phyloP scores from a whole-genome alignment of 1,140 invertebrate species.

The Drosophila nigromelanica region DNA sequence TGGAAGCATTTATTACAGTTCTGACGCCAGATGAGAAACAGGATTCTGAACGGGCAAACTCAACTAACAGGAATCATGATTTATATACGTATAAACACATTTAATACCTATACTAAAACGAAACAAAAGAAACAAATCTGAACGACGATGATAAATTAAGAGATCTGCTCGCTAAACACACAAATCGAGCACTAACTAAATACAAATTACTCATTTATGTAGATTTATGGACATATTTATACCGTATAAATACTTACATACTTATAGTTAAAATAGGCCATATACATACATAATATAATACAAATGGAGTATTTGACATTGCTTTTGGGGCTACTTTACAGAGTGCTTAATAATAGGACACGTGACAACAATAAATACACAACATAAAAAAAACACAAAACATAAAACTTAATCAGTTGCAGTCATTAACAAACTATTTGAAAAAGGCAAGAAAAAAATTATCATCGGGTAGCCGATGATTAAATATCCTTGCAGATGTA shows the following conservation, averaged over 20 bases:
- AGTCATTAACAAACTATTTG: conserved; percentile 3
- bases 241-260: conserved; percentile 9
- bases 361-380: conserved; percentile 39
- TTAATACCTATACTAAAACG: conserved; percentile 10
- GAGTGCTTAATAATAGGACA: conserved; percentile 64
- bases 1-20: conserved; percentile 35
- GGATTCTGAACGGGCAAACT: not conserved
- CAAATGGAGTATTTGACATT: conserved; percentile 10
- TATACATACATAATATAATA: conserved; percentile 15
- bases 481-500: conserved; percentile 1
- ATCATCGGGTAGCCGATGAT: not conserved
- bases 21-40: conserved; percentile 16
- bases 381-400: conserved; percentile 40
- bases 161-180: conserved; percentile 42
- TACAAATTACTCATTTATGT: not conserved
- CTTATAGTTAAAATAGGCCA: conserved; percentile 26
- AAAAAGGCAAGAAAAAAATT: not conserved
- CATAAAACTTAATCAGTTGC: conserved; percentile 12
- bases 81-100: conserved; percentile 26
- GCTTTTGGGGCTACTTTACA: conserved; percentile 29
- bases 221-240: not conserved
- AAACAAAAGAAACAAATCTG: conserved; percentile 13
- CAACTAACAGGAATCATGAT: conserved; percentile 49
- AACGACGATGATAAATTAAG: conserved; percentile 22
- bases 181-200: conserved; percentile 24